Percentiles rank a stretch among this genome's conserved stretches.
These are phyloP conservation scores for Noctua comes DNA, from an alignment of 2,888 invertebrate genomes.

Conservation along the genomic window DNA sequence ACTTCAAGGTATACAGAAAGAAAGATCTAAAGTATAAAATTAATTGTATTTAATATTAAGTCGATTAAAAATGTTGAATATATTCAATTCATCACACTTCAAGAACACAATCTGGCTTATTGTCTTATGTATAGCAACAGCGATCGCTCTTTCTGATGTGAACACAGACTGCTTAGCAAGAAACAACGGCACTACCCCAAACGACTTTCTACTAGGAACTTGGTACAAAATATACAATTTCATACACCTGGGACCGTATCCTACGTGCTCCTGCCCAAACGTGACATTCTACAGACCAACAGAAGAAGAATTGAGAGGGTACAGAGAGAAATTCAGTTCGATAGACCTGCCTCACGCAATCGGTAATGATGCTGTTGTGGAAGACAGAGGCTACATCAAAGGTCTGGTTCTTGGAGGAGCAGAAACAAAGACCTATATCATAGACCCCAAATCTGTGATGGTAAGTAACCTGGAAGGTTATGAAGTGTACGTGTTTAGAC, in stretches of 20 bases:
- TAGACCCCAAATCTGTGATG: slow-evolving; percentile 34
- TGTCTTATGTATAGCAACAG: slow-evolving; percentile 3
- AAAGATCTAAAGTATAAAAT: background rate
- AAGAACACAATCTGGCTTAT: slow-evolving; percentile 4
- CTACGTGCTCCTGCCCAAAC: slow-evolving; percentile 31
- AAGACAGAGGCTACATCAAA: background rate
- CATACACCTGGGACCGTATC: background rate
- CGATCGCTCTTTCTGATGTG: slow-evolving; percentile 30
- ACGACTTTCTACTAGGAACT: slow-evolving; percentile 46
- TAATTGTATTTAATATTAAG: background rate
- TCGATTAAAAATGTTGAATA: background rate
- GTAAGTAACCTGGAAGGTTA: slow-evolving; percentile 7
- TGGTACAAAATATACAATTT: slow-evolving; percentile 56
- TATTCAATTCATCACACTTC: background rate
- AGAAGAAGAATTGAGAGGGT: slow-evolving; percentile 23
- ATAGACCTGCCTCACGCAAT: slow-evolving; percentile 38
- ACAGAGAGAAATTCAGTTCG: slow-evolving; percentile 31
- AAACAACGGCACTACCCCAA: slow-evolving; percentile 33
- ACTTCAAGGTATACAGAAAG: background rate
- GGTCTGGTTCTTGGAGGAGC: slow-evolving; percentile 41
- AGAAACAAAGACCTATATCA: slow-evolving; percentile 44
- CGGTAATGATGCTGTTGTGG: slow-evolving; percentile 6
- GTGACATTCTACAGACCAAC: slow-evolving; percentile 42
- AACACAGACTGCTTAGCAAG: slow-evolving; percentile 40
- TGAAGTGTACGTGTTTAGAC: slow-evolving; percentile 31